Conservation (phyloP, 2,113 vertebrate species). For the Sarotherodon lohbergeri region DNA sequence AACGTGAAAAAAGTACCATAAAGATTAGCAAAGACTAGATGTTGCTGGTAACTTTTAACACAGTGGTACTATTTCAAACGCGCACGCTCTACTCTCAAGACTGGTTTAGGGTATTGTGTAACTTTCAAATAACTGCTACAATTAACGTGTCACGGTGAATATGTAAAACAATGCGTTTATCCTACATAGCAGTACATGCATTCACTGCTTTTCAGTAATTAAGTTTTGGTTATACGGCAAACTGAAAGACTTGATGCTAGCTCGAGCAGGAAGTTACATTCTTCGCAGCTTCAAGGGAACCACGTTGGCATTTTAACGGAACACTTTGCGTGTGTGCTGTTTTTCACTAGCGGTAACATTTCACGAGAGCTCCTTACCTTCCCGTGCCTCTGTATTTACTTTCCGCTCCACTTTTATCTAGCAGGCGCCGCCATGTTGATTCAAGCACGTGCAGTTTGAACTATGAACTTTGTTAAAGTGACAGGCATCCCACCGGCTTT, state of each 20-base stretch:
- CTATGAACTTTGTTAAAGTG: conserved; percentile 52
- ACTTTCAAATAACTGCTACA: neutral
- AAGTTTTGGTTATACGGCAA: neutral
- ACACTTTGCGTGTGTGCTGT: accelerated
- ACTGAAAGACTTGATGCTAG: neutral
- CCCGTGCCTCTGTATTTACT: neutral
- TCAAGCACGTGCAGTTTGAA: conserved; percentile 35
- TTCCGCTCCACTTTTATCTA: neutral
- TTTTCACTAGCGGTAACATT: neutral
- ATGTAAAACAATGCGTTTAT: neutral
- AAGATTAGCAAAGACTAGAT: too few relatives aligned
- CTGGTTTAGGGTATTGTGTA: neutral
- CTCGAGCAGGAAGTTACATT: neutral
- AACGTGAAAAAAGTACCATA: neutral
- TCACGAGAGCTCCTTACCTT: neutral
- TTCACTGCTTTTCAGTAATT: neutral
- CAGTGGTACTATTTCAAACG: too few relatives aligned
- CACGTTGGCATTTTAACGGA: neutral
- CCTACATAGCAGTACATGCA: accelerated
- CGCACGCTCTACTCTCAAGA: neutral
- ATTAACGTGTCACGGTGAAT: neutral
- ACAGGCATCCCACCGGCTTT: neutral
- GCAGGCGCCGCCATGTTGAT: conserved; percentile 40
- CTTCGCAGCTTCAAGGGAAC: neutral
- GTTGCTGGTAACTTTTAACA: too few relatives aligned